Percentiles rank a stretch among this genome's conserved stretches.
Conservation (phyloP, 1,140 invertebrate genomes). For the Adelges cooleyi region DNA sequence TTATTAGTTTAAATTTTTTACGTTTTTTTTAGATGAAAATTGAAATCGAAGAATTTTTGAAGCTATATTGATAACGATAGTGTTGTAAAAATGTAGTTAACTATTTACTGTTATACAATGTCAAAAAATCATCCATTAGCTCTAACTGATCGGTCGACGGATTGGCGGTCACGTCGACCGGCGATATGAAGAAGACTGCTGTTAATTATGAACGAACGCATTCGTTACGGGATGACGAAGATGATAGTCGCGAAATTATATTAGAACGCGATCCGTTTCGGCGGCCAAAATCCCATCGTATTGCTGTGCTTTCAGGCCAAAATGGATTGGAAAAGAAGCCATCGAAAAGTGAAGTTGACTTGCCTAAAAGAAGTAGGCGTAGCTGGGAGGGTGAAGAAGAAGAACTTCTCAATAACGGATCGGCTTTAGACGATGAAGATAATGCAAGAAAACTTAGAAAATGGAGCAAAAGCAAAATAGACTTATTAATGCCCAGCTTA, state of each 20-base stretch:
- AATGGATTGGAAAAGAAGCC: constrained; percentile 25
- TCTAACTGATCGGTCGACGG: constrained; percentile 26
- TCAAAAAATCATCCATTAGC: constrained; percentile 3
- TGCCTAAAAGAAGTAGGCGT: background rate
- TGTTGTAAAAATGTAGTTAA: constrained; percentile 12
- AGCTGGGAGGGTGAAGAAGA: constrained; percentile 21
- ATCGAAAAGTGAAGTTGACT: constrained; percentile 15
- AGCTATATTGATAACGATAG: background rate
- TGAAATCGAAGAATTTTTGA: background rate
- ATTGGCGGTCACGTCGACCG: constrained; percentile 27
- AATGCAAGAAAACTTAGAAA: constrained; percentile 24
- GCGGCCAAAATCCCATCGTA: constrained; percentile 14
- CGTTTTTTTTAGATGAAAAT: constrained; percentile 12
- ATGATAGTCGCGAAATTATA: constrained; percentile 14
- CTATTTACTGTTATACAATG: constrained; percentile 12
- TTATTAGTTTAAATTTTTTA: too few species aligned
- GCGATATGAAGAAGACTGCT: constrained; percentile 20
- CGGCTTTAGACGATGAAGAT: constrained; percentile 9
- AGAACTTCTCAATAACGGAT: constrained; percentile 13
- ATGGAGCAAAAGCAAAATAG: constrained; percentile 31
- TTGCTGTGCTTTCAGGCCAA: background rate
- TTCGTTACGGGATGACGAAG: constrained; percentile 10
- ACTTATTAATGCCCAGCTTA: constrained; percentile 31
- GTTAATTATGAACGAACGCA: constrained; percentile 22
- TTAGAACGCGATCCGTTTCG: constrained; percentile 16